Conservation (phyloP, 2,797 vertebrate genomes). For the Smutsia temminckii region DNA sequence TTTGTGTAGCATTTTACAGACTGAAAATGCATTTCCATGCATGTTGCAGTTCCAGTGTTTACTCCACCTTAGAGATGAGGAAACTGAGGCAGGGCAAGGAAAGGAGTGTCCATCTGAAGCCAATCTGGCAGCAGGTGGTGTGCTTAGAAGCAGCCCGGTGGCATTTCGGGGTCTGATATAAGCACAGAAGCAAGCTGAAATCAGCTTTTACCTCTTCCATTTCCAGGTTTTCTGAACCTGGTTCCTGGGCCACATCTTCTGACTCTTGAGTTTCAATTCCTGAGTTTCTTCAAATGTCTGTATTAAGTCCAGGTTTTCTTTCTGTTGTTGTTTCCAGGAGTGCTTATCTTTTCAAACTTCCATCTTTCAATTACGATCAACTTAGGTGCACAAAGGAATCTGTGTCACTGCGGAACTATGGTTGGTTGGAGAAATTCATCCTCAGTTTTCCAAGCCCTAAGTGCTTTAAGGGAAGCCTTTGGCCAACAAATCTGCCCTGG, state of each 20-base stretch:
- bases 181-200: not conserved
- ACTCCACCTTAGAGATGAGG: too few relatives aligned
- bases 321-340: not conserved
- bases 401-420: not conserved
- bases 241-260: not conserved
- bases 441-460: not conserved
- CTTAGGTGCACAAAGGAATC: not conserved
- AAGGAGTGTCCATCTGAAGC: not conserved
- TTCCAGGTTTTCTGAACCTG: not conserved
- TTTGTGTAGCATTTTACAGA: not conserved
- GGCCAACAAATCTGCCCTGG: not conserved
- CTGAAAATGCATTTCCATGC: not conserved
- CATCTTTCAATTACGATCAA: not conserved
- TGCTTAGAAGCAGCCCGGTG: not conserved
- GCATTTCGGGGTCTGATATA: fast-evolving
- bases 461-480: not conserved
- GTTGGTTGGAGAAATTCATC: not conserved
- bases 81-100: not conserved
- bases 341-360: not conserved
- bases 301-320: not conserved
- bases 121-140: not conserved
- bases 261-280: not conserved
- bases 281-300: not conserved
- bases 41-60: not conserved
- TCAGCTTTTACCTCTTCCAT: not conserved